phyloP scores from a whole-genome alignment of 2,797 vertebrate species.

The Hydrophis major region DNA sequence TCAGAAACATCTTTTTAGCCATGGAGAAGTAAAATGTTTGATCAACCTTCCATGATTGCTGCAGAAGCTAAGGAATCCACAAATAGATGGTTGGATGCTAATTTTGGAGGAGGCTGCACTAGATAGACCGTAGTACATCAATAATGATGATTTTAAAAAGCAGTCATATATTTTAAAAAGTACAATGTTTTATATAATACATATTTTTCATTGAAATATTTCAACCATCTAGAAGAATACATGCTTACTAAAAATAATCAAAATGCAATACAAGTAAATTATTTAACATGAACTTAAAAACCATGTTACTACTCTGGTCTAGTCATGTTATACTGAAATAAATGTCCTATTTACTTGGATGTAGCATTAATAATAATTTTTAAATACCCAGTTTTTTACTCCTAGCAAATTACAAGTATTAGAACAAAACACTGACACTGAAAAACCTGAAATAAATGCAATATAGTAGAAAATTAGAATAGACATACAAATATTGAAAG shows the following conservation, averaged over 20 bases:
- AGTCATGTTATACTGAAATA: neutral
- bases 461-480: neutral
- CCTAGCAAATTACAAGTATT: neutral
- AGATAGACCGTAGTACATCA: neutral
- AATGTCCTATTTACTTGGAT: neutral
- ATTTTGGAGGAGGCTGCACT: neutral
- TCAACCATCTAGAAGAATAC: neutral
- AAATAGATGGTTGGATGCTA: neutral
- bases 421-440: neutral
- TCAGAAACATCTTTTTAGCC: neutral
- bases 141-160: neutral
- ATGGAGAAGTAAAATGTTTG: neutral
- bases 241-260: neutral
- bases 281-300: neutral
- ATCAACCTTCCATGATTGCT: neutral
- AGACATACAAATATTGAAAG: neutral
- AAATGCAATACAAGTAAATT: neutral
- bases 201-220: neutral
- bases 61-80: neutral
- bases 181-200: neutral
- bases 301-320: neutral
- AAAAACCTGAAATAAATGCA: neutral
- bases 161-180: neutral
- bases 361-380: neutral
- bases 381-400: neutral